Conservation (phyloP, 2,888 invertebrate genomes). For the Acleris cristana region DNA sequence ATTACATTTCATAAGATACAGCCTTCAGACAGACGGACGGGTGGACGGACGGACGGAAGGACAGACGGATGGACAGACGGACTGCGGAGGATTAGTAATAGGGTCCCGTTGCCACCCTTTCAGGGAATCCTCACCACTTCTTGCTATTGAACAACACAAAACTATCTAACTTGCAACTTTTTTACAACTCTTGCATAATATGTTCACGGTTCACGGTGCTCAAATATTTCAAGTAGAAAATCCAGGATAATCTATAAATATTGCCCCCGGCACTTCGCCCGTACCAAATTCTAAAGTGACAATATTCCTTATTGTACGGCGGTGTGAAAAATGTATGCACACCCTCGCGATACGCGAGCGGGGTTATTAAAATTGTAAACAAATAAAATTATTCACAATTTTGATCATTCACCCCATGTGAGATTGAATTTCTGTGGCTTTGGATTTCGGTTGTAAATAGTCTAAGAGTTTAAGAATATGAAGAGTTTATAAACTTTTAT, state of each 20-base stretch:
- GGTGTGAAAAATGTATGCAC: conserved; percentile 77
- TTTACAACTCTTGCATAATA: conserved; percentile 47
- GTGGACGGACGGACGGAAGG: too few relatives aligned
- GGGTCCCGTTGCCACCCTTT: too few relatives aligned
- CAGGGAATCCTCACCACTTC: neutral
- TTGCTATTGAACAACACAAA: neutral
- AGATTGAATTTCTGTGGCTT: conserved; percentile 61
- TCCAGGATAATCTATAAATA: conserved; percentile 81
- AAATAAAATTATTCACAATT: conserved; percentile 76
- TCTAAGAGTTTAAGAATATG: too few relatives aligned
- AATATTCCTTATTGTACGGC: conserved; percentile 74
- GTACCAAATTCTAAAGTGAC: conserved; percentile 77
- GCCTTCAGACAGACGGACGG: too few relatives aligned
- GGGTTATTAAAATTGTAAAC: conserved; percentile 83
- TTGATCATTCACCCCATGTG: conserved; percentile 58
- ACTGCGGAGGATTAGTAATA: too few relatives aligned
- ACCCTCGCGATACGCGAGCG: conserved; percentile 61
- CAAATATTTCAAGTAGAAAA: conserved; percentile 70
- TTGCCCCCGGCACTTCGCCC: conserved; percentile 64
- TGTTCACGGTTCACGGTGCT: conserved; percentile 59
- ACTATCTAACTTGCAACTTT: neutral
- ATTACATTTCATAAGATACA: too few relatives aligned
- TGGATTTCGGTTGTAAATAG: too few relatives aligned
- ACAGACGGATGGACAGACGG: too few relatives aligned
- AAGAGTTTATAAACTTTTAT: too few relatives aligned